Evolutionary conservation across 2,797 vertebrate species (phyloP), one percentile per base, ranked within the genome.

Genomic region (Alfaro cultratus): DNA sequence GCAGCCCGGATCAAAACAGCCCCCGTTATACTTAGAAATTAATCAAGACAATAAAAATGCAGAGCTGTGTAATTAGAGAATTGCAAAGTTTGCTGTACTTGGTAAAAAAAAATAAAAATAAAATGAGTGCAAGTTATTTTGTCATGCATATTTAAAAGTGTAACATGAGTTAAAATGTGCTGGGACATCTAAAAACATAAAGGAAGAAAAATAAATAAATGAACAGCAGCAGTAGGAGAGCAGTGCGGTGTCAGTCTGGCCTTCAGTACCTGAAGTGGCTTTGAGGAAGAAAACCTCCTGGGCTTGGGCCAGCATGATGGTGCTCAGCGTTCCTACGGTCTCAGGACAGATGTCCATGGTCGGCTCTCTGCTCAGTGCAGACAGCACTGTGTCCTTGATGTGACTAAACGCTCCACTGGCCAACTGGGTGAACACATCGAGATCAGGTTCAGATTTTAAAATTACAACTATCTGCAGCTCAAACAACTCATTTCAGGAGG

Each of bases 261-360:
- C 49, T 83, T 70, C 45, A 45, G 60, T 97, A 99, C 98, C 98
- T 96, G 98, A 96, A 71, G 97, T 97, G 31, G 99, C 99, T 95
- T 99, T 99, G 91, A 99, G 93, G 94, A 99, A 99, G 92, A 99
- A 98, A 78, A 99, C 98, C 94, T 99, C 98, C 92, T 99, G 99
- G 43, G 98, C 98, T 94, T 99, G 99, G 79, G 98, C 98, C 94
- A 99, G 94, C 98, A 99, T 99, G 90, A 99, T 99, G 82, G 97
- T 95, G 91, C 97, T 98, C 83, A 99, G 96, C 39, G 97, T 98
- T 74, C 98, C 97, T 76, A 96, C 97, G 1, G 98, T 99, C 87
- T 99, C 99, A 0, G 99, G 99, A 87, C 98, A 97, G 92, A 99
- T 98, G 94, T 99, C 99, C 96, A 99, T 97, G 46, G 98, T 99